Base-by-base conservation (phyloP, 2,888 invertebrate species). In the Cecidostiba fungosa region DNA sequence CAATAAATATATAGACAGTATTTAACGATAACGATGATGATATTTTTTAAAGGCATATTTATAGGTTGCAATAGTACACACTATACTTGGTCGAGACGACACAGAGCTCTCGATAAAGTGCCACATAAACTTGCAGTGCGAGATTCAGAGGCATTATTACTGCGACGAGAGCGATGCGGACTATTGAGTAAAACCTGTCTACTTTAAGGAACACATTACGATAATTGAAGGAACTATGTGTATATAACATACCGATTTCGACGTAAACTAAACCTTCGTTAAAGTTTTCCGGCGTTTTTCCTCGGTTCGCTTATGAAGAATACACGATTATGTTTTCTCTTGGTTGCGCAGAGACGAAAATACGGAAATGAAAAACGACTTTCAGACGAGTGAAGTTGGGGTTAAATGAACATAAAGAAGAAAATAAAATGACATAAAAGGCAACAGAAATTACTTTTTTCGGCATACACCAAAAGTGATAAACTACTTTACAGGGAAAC, bases 291-390 rank as follows among this genome's bases (percentile, higher is more conserved):
- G 92, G 91, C 91, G 90, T 92, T 92, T 90, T 91, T 89, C 86
- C 85, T 91, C 47, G 87, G 89, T 91, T 91, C 84, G 90, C 89
- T 91, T 92, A 90, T 87, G 88, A 85, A 87, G 89, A 82, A 76
- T 59, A 87, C 83, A 77, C 26, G 54, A 81, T 84, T 87, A 39
- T 32, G 81, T 87, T 91, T 89, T 88, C 89, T 89, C 89, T 92
- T 89, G 89, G 91, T 92, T 92, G 92, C 92, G 92, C 92, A 91
- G 91, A 91, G 90, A 92, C 90, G 90, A 91, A 90, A 91, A 88
- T 86, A 89, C 77, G 87, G 88, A 88, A 88, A 87, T 83, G 84
- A 87, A 87, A 87, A 86, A 86, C 87, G 81, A 85, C 76, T 86
- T 88, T 87, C 86, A 87, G 86, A 89, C 87, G 87, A 88, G 88